A percentile compares a stretch with the other conserved stretches of the same genome.
Evolutionary conservation across 1,140 invertebrate species (phyloP).

Genomic region (Sycophaga agraensis): DNA sequence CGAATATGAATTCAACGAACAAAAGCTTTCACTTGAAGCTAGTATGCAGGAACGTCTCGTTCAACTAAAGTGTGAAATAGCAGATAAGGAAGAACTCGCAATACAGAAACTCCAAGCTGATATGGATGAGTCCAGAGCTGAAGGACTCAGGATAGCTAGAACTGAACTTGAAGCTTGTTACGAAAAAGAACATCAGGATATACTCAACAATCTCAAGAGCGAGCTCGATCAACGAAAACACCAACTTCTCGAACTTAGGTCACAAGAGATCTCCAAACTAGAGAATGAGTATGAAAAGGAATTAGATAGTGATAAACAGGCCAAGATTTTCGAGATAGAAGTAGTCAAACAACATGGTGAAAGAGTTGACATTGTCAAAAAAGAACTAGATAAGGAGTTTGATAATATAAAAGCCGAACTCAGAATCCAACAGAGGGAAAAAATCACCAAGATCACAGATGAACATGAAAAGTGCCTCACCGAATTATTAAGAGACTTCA

Average conservation of each 20-base stretch:
- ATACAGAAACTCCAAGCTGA: constrained; percentile 50
- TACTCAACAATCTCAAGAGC: constrained; percentile 46
- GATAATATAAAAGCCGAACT: constrained; percentile 54
- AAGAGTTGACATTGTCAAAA: constrained; percentile 45
- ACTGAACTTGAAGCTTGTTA: constrained; percentile 50
- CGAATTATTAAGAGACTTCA: constrained; percentile 57
- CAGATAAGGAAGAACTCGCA: constrained; percentile 48
- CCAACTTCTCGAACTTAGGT: constrained; percentile 48
- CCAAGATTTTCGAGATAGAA: constrained; percentile 44
- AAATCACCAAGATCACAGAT: constrained; percentile 59
- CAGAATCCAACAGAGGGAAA: constrained; percentile 55
- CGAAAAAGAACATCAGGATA: constrained; percentile 53
- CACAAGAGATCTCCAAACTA: constrained; percentile 46
- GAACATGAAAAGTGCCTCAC: constrained; percentile 62
- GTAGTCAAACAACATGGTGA: constrained; percentile 43
- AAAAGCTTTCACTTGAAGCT: constrained; percentile 58
- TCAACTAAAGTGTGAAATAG: constrained; percentile 50
- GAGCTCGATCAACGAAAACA: constrained; percentile 48
- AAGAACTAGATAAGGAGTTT: constrained; percentile 48
- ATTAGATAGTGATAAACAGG: constrained; percentile 45
- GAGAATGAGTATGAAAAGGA: constrained; percentile 45
- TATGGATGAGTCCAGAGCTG: constrained; percentile 45
- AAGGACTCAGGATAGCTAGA: constrained; percentile 47
- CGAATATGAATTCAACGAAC: constrained; percentile 54
- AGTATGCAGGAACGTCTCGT: constrained; percentile 49